A percentile compares a stretch with the other conserved stretches of the same genome.
These are phyloP conservation scores for Sebastes kiyomatsui DNA, from an alignment of 2,797 vertebrate species.

Conservation along the genomic window DNA sequence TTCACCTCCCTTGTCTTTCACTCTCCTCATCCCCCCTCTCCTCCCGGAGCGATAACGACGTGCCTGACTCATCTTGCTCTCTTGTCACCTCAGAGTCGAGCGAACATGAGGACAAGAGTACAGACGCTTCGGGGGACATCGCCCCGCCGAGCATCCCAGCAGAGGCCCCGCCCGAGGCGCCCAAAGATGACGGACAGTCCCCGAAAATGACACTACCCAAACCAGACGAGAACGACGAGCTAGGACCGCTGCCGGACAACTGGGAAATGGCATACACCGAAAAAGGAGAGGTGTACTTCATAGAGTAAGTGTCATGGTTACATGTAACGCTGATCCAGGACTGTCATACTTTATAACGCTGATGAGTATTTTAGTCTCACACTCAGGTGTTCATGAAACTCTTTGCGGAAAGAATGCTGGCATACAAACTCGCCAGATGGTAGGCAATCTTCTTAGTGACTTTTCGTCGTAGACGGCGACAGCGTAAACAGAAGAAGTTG, in stretches of 20 bases:
- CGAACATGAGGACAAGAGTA: constrained; percentile 95
- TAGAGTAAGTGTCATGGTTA: constrained; percentile 90
- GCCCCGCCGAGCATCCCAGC: constrained; percentile 79
- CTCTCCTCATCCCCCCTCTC: constrained; percentile 6
- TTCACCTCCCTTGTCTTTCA: constrained; percentile 39
- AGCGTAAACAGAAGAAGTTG: no score
- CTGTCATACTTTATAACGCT: background rate
- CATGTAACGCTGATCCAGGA: background rate
- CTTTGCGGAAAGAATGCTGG: background rate
- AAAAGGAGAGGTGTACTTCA: constrained; percentile 99
- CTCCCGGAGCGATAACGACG: constrained; percentile 11
- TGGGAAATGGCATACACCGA: constrained; percentile 99
- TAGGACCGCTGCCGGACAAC: constrained; percentile 94
- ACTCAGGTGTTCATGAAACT: background rate
- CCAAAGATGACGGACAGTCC: constrained; percentile 85
- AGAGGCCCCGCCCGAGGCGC: constrained; percentile 82
- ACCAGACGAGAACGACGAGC: constrained; percentile 90
- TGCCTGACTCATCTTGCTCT: constrained; percentile 47
- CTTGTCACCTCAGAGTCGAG: constrained; percentile 88
- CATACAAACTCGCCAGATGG: background rate
- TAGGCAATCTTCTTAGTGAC: background rate
- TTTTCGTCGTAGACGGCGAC: background rate
- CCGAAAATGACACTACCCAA: constrained; percentile 78
- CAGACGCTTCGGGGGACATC: constrained; percentile 88
- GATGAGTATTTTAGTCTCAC: background rate